Conservation (phyloP, 2,888 invertebrate species). For the Onchidella celtica region DNA sequence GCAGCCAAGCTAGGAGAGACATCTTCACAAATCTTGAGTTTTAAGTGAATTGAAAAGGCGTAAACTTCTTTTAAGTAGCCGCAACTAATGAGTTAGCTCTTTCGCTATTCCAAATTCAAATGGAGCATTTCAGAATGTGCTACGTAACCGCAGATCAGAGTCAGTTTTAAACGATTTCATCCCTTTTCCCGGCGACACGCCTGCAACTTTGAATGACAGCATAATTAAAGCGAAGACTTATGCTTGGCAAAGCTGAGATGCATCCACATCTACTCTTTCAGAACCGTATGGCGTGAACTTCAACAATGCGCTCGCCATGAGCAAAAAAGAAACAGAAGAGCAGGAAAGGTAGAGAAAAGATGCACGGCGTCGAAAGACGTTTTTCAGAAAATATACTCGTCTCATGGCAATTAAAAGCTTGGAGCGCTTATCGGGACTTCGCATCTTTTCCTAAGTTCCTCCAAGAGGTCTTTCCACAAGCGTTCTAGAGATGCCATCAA, state of each 20-base stretch:
- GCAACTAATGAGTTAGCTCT: conserved; percentile 24
- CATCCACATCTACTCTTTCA: conserved; percentile 12
- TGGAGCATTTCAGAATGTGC: conserved; percentile 30
- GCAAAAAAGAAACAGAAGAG: not conserved
- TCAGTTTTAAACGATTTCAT: not conserved
- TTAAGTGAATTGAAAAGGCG: too few species aligned
- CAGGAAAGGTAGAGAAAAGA: not conserved
- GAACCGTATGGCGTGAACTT: not conserved
- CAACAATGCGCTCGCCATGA: too few species aligned
- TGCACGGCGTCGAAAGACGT: not conserved
- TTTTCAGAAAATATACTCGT: conserved; percentile 9
- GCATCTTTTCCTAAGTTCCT: not conserved
- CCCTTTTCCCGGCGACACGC: not conserved
- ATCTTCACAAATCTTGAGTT: too few species aligned
- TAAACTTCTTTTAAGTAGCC: too few species aligned
- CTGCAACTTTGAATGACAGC: conserved; percentile 34
- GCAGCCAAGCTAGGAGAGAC: too few species aligned
- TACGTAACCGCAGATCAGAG: not conserved
- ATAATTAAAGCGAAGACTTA: conserved; percentile 39
- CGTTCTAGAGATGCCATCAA: not conserved
- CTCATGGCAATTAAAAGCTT: not conserved
- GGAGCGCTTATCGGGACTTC: not conserved
- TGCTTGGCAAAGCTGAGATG: conserved; percentile 8
- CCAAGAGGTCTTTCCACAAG: not conserved
- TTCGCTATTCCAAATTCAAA: conserved; percentile 13